Conservation (phyloP, 2,888 invertebrate species). For the Dryadula phaetusa region DNA sequence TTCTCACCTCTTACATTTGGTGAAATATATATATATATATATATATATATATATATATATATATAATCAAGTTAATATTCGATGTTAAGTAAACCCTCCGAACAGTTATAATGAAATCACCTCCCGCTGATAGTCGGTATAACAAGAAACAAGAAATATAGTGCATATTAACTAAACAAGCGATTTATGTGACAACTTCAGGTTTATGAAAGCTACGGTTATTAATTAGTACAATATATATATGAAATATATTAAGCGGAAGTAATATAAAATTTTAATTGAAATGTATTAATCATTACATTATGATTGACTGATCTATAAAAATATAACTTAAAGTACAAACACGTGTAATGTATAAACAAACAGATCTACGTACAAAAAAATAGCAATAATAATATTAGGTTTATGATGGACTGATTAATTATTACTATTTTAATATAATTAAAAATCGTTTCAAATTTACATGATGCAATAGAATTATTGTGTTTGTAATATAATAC, state of each 20-base stretch:
- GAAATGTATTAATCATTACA: not conserved
- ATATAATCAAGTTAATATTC: not conserved
- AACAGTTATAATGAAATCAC: slow-evolving; percentile 28
- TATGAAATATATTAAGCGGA: not conserved
- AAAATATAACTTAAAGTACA: not conserved
- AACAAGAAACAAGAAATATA: slow-evolving; percentile 29
- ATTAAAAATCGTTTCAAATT: not conserved
- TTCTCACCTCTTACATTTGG: too few species aligned
- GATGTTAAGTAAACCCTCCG: not conserved
- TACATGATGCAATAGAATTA: not conserved
- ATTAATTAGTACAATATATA: slow-evolving; percentile 1
- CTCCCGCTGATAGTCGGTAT: slow-evolving; percentile 34
- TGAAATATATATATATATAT: too few species aligned
- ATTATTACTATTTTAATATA: too few species aligned
- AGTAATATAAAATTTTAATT: not conserved
- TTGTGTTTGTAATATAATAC: not conserved
- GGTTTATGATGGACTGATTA: too few species aligned
- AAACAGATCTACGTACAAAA: too few species aligned
- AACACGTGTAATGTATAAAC: too few species aligned
- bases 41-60: too few species aligned
- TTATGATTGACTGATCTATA: not conserved
- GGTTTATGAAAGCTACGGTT: slow-evolving; percentile 13
- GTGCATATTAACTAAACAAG: slow-evolving; percentile 33
- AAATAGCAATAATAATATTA: too few species aligned
- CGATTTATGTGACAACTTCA: slow-evolving; percentile 38